phyloP scores from a whole-genome alignment of 2,888 invertebrate species.

The Tetragonisca angustula region DNA sequence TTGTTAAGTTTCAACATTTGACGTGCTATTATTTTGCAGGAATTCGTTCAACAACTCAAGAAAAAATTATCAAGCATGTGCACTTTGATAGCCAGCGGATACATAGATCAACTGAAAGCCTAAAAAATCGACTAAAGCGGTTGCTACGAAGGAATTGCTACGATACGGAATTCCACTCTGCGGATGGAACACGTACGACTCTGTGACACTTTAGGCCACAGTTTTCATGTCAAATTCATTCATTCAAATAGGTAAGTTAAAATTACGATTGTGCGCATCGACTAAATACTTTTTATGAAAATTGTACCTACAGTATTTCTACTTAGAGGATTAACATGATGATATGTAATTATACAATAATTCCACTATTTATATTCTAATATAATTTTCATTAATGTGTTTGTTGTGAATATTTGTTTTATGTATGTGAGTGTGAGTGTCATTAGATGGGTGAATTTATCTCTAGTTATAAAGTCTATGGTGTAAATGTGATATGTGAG shows the following conservation, averaged over 20 bases:
- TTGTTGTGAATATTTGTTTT: background rate
- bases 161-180: slow-evolving; percentile 85
- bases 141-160: too few relatives aligned
- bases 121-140: slow-evolving; percentile 52
- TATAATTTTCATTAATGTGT: background rate
- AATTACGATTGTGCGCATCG: background rate
- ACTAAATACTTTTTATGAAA: background rate
- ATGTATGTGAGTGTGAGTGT: too few relatives aligned
- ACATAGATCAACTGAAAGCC: slow-evolving; percentile 68
- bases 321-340: background rate
- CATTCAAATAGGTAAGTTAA: slow-evolving; percentile 87
- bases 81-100: slow-evolving; percentile 64
- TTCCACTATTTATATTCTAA: background rate
- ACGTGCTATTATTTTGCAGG: slow-evolving; percentile 57
- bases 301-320: background rate
- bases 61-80: slow-evolving; percentile 63
- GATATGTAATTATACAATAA: background rate
- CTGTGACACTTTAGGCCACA: slow-evolving; percentile 85
- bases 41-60: slow-evolving; percentile 68
- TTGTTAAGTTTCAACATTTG: background rate
- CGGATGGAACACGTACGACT: slow-evolving; percentile 87
- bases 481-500: too few relatives aligned
- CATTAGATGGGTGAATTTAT: too few relatives aligned
- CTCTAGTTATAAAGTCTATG: too few relatives aligned
- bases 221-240: too few relatives aligned